Percentiles rank a stretch among this genome's conserved stretches.
Conservation (phyloP, 2,797 vertebrate genomes). For the Pipistrellus pygmaeus region DNA sequence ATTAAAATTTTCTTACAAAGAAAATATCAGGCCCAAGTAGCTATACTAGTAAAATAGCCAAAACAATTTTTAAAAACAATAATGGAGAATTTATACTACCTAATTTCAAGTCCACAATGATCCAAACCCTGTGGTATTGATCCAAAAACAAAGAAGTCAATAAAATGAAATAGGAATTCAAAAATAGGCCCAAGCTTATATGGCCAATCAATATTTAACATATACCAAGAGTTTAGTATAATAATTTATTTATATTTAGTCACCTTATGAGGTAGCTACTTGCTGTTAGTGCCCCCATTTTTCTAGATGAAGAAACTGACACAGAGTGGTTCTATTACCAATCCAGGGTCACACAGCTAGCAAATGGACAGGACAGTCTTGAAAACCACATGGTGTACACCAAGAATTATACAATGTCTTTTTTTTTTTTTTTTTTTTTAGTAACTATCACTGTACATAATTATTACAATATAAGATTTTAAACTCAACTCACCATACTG, state of each 20-base stretch:
- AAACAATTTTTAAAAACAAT: background rate
- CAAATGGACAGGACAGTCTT: background rate
- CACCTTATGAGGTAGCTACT: background rate
- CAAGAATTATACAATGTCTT: background rate
- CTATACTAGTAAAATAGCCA: background rate
- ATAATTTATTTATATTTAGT: background rate
- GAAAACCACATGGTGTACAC: background rate
- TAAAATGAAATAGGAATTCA: constrained; percentile 5
- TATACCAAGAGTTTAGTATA: background rate
- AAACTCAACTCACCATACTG: background rate
- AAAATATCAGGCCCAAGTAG: background rate
- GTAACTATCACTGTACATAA: background rate
- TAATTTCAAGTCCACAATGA: background rate
- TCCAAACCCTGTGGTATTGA: background rate
- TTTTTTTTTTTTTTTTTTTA: background rate
- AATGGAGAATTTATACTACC: background rate
- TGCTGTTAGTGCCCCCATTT: background rate
- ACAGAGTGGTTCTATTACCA: background rate
- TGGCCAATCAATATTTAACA: background rate
- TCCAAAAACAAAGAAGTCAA: background rate
- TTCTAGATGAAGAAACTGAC: background rate
- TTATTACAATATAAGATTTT: background rate
- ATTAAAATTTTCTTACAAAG: background rate
- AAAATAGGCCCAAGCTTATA: background rate
- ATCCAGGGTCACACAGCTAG: background rate